Conservation (phyloP, 2,797 vertebrate genomes). For the Amniataba percoides region DNA sequence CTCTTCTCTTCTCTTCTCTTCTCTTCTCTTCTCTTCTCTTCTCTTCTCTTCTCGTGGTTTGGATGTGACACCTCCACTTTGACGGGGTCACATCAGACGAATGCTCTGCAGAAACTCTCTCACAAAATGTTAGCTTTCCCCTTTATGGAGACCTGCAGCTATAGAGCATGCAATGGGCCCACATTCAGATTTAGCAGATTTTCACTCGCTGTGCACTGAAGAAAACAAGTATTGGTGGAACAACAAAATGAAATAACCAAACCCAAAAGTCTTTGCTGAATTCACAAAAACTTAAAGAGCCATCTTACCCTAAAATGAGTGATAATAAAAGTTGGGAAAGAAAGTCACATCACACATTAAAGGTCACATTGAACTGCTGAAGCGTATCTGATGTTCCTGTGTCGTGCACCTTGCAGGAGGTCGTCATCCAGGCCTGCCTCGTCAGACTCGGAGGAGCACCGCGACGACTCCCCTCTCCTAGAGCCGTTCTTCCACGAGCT, state of each 20-base stretch:
- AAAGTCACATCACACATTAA: background rate
- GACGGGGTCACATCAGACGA: background rate
- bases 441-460: conserved; percentile 65
- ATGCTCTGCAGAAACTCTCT: no score
- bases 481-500: conserved; percentile 85
- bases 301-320: background rate
- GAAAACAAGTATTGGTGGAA: conserved; percentile 4
- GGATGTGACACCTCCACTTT: no score
- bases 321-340: background rate
- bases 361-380: background rate
- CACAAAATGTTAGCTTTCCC: no score
- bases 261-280: background rate
- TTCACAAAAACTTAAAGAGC: background rate
- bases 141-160: no score
- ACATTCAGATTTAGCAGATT: background rate
- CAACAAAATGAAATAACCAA: no score
- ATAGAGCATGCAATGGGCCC: background rate
- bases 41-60: no score
- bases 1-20: no score
- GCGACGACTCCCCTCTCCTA: conserved; percentile 56
- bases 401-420: conserved; percentile 49
- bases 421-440: conserved; percentile 56
- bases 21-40: no score
- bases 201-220: background rate
- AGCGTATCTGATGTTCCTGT: conserved; percentile 3